Base-by-base conservation (phyloP, 2,888 invertebrate species). In the Rosalia funebris region DNA sequence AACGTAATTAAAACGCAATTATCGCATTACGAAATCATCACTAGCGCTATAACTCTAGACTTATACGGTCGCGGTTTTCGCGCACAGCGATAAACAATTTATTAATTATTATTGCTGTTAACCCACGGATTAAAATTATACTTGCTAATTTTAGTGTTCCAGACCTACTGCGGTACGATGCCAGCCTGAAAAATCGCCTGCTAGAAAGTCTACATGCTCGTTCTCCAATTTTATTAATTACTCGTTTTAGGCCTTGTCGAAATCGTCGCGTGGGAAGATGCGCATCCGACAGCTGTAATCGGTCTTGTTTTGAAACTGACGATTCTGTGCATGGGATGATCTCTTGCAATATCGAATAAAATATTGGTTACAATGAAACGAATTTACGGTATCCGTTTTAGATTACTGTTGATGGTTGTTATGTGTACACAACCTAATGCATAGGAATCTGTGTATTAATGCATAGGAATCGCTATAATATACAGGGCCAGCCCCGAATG, bases 71-170 rank as follows among this genome's bases (percentile, higher is more conserved):
- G 15, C 19, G 50, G 39, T 39, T 39, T 39, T 41, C 37, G 12
- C 20, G 14, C 19, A 34, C 4, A 14, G 37, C 34, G 37, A 37
- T 50, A 37, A 37, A 50, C 37, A 39, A n/a, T 39, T 14, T 39
- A 41, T 41, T 50, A 50, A 50, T 50, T 50, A 50, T 50, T 25
- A 14, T 39, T 39, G 12, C 16, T 20, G 16, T 50, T 48, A 48
- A 48, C 48, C 48, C 50, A 50, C 50, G 39, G 39, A 25, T 39
- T 50, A 41, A 25, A 10, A 48, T 48, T 48, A 48, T 48, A 48
- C 48, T 48, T 48, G 50, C 50, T 39, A 50, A 50, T 50, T 5
- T 25, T 3, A 15, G 31, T 39, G 4, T 50, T 47, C 48, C 37
- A 37, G 48, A 37, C 37, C 48, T 37, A 37, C 48, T 48, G 34